phyloP scores from a whole-genome alignment of 2,797 vertebrate genomes.

The Lithobates sylvaticus region DNA sequence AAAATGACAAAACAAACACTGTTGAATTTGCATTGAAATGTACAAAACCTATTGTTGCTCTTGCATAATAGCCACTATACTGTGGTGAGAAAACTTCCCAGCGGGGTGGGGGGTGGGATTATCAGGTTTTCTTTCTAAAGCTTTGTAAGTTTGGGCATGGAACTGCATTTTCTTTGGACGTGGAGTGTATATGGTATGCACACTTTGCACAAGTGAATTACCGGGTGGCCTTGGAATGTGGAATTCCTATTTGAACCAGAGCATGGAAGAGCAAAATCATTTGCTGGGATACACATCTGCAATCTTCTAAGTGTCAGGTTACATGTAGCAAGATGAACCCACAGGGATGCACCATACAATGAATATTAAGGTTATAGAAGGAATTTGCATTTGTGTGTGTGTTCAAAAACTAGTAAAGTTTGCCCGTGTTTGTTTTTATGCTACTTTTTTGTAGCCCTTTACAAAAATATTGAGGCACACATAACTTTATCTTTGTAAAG shows the following conservation, averaged over 20 bases:
- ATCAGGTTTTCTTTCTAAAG: background rate
- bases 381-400: background rate
- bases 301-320: too few species aligned
- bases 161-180: background rate
- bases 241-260: slow-evolving; percentile 9
- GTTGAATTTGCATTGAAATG: slow-evolving; percentile 19
- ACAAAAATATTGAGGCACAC: too few species aligned
- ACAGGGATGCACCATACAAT: background rate
- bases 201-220: background rate
- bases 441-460: too few species aligned
- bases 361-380: too few species aligned
- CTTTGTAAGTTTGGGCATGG: background rate
- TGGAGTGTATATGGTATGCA: background rate
- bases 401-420: background rate
- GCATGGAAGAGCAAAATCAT: slow-evolving; percentile 18
- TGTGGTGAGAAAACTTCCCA: background rate
- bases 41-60: background rate
- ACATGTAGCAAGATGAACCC: too few species aligned
- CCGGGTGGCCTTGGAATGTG: slow-evolving; percentile 14
- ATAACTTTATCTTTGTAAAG: too few species aligned
- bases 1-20: background rate
- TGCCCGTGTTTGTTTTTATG: too few species aligned
- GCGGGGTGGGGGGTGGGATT: background rate
- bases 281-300: background rate
- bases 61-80: background rate